Conservation (phyloP, 2,113 vertebrate species). For the Megatriorchis doriae region DNA sequence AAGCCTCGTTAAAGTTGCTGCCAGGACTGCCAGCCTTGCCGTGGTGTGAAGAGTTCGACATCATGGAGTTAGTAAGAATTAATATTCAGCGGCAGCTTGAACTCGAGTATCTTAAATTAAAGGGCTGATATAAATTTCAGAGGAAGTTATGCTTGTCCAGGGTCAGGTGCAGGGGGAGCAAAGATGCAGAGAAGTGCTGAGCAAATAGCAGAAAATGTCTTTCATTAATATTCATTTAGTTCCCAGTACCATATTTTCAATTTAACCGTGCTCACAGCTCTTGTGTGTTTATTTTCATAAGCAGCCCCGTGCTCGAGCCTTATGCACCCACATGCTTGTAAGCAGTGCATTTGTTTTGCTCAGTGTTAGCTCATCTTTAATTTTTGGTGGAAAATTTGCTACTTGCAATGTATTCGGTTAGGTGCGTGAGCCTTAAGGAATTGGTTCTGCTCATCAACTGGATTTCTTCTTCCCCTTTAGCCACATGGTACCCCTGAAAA, state of each 20-base stretch:
- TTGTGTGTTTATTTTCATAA: not conserved
- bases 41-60: not conserved
- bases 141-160: not conserved
- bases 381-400: not conserved
- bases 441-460: not conserved
- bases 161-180: not conserved
- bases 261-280: not conserved
- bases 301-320: not conserved
- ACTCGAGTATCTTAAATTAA: not conserved
- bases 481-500: not conserved
- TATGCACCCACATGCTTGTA: not conserved
- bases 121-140: not conserved
- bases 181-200: constrained; percentile 11
- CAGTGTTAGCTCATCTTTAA: not conserved
- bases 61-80: not conserved
- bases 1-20: not conserved
- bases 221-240: constrained; percentile 25
- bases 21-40: not conserved
- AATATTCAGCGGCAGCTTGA: not conserved
- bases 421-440: not conserved
- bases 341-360: not conserved
- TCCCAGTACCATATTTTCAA: not conserved
- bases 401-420: not conserved
- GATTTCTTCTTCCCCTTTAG: not conserved
- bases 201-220: constrained; percentile 48